Evolutionary conservation across 2,888 invertebrate genomes (phyloP).

Genomic region (Xylota sylvarum): DNA sequence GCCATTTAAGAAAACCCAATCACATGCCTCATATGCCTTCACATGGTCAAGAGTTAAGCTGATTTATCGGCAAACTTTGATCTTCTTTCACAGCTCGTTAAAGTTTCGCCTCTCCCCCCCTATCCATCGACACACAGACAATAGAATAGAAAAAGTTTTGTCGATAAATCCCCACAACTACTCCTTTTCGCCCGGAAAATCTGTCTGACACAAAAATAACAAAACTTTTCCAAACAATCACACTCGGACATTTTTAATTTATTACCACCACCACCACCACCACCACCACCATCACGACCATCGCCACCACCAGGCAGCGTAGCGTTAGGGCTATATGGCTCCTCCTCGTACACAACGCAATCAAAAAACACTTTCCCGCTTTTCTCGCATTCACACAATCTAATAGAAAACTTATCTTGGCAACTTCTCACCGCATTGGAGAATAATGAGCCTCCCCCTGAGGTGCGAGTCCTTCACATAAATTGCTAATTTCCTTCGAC

Average conservation of each 20-base stretch:
- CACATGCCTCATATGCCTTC: constrained; percentile 41
- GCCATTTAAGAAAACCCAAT: constrained; percentile 14
- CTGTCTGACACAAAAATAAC: constrained; percentile 63
- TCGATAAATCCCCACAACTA: constrained; percentile 46
- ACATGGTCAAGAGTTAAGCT: constrained; percentile 54
- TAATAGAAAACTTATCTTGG: constrained; percentile 74
- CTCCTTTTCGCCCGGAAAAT: constrained; percentile 29
- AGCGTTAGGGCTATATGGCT: no score
- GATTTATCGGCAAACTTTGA: constrained; percentile 66
- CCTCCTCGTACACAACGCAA: constrained; percentile 28
- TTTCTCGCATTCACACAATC: constrained; percentile 58
- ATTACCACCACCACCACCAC: constrained; percentile 24
- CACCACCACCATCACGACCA: background rate
- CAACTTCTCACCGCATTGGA: constrained; percentile 61
- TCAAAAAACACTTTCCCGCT: constrained; percentile 66
- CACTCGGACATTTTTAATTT: constrained; percentile 74
- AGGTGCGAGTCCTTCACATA: constrained; percentile 60
- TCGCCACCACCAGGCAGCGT: background rate
- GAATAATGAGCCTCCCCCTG: constrained; percentile 58
- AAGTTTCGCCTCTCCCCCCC: constrained; percentile 26
- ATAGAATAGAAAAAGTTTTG: constrained; percentile 53
- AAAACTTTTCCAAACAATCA: constrained; percentile 72
- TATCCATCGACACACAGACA: constrained; percentile 1
- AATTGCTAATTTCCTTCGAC: constrained; percentile 74
- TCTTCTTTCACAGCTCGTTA: constrained; percentile 55